These are phyloP conservation scores for Phasianus colchicus DNA, from an alignment of 2,113 vertebrate genomes.

Conservation along the genomic window DNA sequence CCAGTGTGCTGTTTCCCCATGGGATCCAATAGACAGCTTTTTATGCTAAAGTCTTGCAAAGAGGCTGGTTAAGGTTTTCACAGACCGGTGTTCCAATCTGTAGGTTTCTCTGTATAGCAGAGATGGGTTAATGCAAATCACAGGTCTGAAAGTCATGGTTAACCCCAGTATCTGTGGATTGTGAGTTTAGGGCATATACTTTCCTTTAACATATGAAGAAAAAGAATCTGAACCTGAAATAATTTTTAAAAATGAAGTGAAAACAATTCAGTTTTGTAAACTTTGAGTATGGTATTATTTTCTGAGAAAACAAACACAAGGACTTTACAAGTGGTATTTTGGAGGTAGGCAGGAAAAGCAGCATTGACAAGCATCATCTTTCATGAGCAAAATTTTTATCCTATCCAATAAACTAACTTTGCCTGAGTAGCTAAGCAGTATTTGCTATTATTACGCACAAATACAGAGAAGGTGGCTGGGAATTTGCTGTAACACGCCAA, in stretches of 20 bases:
- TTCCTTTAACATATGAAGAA: neutral
- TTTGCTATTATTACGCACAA: neutral
- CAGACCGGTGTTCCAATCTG: neutral
- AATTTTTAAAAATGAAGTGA: neutral
- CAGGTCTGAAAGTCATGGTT: neutral
- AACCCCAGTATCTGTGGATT: neutral
- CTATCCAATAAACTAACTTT: neutral
- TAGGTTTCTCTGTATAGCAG: neutral
- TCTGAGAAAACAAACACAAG: neutral
- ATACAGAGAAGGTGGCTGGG: neutral
- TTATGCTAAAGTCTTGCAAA: rapidly evolving
- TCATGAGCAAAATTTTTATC: neutral
- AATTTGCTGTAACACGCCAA: neutral
- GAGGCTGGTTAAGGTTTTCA: neutral
- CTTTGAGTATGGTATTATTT: neutral
- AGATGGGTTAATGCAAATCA: neutral
- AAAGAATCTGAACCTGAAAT: neutral
- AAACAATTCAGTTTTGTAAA: too few species aligned
- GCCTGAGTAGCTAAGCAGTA: neutral
- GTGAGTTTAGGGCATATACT: neutral
- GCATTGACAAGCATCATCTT: neutral
- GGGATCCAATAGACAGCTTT: neutral
- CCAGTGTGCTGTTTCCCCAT: neutral
- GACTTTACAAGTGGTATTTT: neutral
- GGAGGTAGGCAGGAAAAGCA: neutral